Percentiles rank a stretch among this genome's conserved stretches.
Evolutionary conservation across 2,797 vertebrate species (phyloP).

Genomic region (Peromyscus eremicus): DNA sequence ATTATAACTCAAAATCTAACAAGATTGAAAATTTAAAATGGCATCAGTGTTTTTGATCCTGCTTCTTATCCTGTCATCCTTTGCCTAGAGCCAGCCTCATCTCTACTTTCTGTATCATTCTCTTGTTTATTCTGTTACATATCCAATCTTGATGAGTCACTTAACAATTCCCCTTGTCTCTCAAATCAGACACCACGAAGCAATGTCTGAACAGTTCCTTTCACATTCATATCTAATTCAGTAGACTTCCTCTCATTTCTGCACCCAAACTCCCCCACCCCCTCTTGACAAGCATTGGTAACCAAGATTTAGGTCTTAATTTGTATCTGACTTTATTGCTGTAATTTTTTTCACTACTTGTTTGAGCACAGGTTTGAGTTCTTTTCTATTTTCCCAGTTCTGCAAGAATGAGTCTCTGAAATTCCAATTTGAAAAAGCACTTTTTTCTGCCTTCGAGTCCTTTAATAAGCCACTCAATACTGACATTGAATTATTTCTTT

Average conservation of each 20-base stretch:
- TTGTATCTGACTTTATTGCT: constrained; percentile 18
- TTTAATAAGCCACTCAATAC: neutral
- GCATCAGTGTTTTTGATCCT: neutral
- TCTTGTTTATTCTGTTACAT: neutral
- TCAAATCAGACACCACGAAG: neutral
- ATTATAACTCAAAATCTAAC: constrained; percentile 42
- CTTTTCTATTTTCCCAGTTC: neutral
- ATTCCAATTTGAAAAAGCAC: neutral
- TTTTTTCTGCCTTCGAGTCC: neutral
- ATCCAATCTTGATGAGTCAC: neutral
- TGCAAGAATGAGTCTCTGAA: neutral
- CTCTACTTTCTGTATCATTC: neutral
- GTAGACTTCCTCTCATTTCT: neutral
- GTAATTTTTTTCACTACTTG: neutral
- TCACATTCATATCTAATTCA: neutral
- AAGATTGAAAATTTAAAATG: constrained; percentile 55
- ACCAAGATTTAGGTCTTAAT: neutral
- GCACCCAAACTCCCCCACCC: neutral
- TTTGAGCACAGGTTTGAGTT: neutral
- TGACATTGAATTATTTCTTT: neutral
- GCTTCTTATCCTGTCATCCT: neutral
- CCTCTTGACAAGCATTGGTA: neutral
- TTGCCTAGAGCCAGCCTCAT: neutral
- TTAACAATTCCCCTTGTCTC: neutral
- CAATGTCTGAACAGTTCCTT: neutral